phyloP scores from a whole-genome alignment of 2,888 invertebrate genomes.

The Apodemia mormo region DNA sequence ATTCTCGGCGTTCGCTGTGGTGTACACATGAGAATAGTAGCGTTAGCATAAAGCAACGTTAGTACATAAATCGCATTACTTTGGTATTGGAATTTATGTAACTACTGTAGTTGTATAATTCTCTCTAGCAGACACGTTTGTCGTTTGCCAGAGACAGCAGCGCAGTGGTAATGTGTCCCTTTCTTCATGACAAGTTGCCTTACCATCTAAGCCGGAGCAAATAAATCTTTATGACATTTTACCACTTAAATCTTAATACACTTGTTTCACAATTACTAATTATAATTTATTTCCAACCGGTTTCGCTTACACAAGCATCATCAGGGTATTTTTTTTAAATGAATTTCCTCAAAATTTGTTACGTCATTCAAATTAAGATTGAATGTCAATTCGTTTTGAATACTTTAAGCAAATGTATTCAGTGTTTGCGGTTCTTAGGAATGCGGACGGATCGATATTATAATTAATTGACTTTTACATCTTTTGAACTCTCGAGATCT shows the following conservation, averaged over 20 bases:
- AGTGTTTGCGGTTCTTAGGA: not conserved
- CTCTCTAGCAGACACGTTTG: not conserved
- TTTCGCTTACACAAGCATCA: too few relatives aligned
- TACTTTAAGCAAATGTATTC: slow-evolving; percentile 14
- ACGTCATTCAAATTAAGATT: not conserved
- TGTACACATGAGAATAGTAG: not conserved
- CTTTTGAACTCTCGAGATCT: not conserved
- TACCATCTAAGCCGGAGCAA: too few relatives aligned
- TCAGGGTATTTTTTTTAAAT: too few relatives aligned
- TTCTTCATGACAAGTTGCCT: too few relatives aligned
- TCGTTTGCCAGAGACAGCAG: too few relatives aligned
- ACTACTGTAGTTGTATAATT: not conserved
- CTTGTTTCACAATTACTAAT: too few relatives aligned
- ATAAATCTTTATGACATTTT: too few relatives aligned
- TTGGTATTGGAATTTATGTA: slow-evolving; percentile 9
- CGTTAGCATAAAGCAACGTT: not conserved
- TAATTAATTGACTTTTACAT: not conserved
- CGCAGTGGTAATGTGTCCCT: too few relatives aligned
- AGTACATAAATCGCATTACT: slow-evolving; percentile 10
- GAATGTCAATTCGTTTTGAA: slow-evolving; percentile 8
- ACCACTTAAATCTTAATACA: too few relatives aligned
- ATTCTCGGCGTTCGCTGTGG: not conserved
- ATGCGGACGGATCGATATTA: not conserved
- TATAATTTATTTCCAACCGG: too few relatives aligned
- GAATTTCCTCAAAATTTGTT: too few relatives aligned